Base-by-base conservation (phyloP, 2,797 vertebrate species). In the Amniataba percoides region DNA sequence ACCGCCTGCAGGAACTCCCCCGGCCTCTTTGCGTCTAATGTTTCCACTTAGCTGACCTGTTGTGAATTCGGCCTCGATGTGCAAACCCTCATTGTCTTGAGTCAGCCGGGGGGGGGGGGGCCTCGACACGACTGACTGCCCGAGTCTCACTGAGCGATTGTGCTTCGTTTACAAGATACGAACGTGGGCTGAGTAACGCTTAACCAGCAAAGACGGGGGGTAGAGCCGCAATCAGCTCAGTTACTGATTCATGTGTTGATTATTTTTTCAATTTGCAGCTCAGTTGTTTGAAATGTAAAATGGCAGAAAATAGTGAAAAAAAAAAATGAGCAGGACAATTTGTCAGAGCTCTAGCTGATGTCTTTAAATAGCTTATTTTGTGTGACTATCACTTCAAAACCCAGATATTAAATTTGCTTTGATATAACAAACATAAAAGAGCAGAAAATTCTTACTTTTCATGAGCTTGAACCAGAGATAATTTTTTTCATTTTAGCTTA, bases 1-100 rank as follows among this genome's bases (percentile, higher is more conserved):
- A 2, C 34, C 3, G 42, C 9, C 14, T 49, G 52, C 65, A 59
- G 34, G 34, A 53, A 31, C 59, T n/a, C 23, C 31, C 43, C 2
- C 6, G 2, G 11, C 57, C 42, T 61, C 53, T 53, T 39, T 61
- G 42, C 39, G n/a, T 69, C 64, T 77, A 42, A 39, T 73, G 64
- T 84, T 86, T 86, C 72, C 36, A 27, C 42, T 43, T 64, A 63
- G 39, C 11, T 36, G 11, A 21, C 66, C 57, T 40, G 66, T 61
- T 43, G 36, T 68, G 43, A 84, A 65, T 14, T 6, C 23, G 46
- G 1, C 73, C 57, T 43, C 57, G 21, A 67, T 15, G 52, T 59
- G 68, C 60, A 74, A 80, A 67, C 57, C 23, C 48, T 45, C 45
- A 42, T 57, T 43, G 34, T 62, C 48, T 78, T 25, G 60, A 72